Base-by-base conservation (phyloP, 2,113 vertebrate species). In the human (Homo sapiens) region DNA sequence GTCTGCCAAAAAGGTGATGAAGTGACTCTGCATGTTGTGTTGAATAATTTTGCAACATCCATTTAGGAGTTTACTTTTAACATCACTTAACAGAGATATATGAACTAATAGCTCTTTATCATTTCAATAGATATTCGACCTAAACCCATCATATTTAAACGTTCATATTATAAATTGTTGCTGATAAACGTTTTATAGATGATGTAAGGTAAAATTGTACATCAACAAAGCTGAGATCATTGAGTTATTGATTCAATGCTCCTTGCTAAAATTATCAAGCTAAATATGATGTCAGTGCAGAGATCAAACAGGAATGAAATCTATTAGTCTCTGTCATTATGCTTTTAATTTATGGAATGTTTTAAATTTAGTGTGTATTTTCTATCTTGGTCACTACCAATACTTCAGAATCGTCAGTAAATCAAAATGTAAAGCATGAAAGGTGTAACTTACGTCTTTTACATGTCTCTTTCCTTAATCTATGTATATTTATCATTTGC, bases 171-270 rank as follows among this genome's bases (percentile, higher is more conserved):
- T 96, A 98, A 98, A 95, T 97, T 92, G 38, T 72, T 92, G 80
- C 91, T 98, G 97, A 95, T 96, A 97, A 52, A 98, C 93, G 30
- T 93, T 98, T 98, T 98, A 98, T 89, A 98, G 97, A 98, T 98
- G 98, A 99, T 97, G 93, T 97, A 98, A 99, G 97, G 97, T 97
- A 98, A 98, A 98, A 97, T 97, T 98, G 97, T 98, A 98, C 98
- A 98, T 98, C 96, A 98, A 98, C 99, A 99, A 98, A 99, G 98
- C 98, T 99, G 98, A 99, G 96, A 98, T 99, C 98, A 98, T 98
- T 99, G 97, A 38, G 98, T 97, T 99, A 99, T 99, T 99, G 99
- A 99, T 99, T 99, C 97, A 98, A 98, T 96, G 98, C 98, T 98
- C 97, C 98, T 99, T 98, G 98, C 98, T 99, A 98, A 98, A 99